phyloP scores from a whole-genome alignment of 2,797 vertebrate species.

The Pampus argenteus region DNA sequence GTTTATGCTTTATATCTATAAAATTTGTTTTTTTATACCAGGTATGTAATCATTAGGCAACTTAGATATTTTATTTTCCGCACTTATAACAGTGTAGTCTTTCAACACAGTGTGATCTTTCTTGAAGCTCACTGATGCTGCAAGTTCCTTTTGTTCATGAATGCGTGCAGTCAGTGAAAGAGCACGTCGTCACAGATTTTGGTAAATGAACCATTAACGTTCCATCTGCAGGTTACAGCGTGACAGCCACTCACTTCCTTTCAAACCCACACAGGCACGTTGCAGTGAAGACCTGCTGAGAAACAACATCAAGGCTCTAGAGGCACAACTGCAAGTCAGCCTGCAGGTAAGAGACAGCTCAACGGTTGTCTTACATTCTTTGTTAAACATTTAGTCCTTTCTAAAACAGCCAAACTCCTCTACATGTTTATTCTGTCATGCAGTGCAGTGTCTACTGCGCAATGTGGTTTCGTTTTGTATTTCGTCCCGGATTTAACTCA shows the following conservation, averaged over 20 bases:
- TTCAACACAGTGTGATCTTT: constrained; percentile 10
- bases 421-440: background rate
- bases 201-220: constrained; percentile 55
- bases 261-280: constrained; percentile 88
- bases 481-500: constrained; percentile 10
- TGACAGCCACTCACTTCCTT: constrained; percentile 74
- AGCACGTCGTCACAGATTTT: constrained; percentile 37
- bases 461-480: constrained; percentile 8
- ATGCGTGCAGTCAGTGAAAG: constrained; percentile 28
- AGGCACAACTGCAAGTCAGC: constrained; percentile 92
- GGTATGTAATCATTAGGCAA: constrained; percentile 32
- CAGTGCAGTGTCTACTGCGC: background rate
- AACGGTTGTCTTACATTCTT: background rate
- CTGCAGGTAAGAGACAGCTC: constrained; percentile 89
- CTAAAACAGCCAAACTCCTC: background rate
- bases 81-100: background rate
- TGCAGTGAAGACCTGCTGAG: constrained; percentile 92
- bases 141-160: constrained; percentile 38
- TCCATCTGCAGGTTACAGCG: constrained; percentile 54
- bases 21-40: constrained; percentile 23
- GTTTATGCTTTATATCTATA: constrained; percentile 18
- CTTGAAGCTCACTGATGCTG: constrained; percentile 31
- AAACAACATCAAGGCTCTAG: constrained; percentile 89
- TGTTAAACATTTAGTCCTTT: background rate
- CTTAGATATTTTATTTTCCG: constrained; percentile 7